These are phyloP conservation scores for Phanerotoma sp. DNA, from an alignment of 2,888 invertebrate genomes.

Conservation along the genomic window DNA sequence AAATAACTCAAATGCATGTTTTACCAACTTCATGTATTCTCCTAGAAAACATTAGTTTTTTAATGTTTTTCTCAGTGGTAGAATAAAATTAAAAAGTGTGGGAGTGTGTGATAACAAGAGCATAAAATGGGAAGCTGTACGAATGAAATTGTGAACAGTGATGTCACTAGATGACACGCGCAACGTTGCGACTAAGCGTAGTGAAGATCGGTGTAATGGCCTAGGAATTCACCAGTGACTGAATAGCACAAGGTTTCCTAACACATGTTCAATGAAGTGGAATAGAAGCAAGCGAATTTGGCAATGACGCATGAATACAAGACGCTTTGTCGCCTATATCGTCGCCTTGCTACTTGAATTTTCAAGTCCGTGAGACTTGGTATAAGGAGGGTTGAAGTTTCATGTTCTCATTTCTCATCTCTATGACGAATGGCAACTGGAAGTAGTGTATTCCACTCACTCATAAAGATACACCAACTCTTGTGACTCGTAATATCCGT, in stretches of 20 bases:
- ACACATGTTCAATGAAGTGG: conserved; percentile 9
- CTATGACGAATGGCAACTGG: conserved; percentile 12
- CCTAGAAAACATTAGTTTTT: background rate
- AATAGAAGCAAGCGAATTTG: conserved; percentile 17
- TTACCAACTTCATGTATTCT: too few relatives aligned
- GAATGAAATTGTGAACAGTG: conserved; percentile 35
- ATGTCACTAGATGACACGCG: conserved; percentile 44
- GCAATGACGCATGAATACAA: conserved; percentile 26
- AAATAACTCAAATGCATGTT: background rate
- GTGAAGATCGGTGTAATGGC: conserved; percentile 32
- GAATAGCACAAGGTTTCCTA: conserved; percentile 7
- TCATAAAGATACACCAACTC: conserved; percentile 13
- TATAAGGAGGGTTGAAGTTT: background rate
- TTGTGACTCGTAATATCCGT: conserved; percentile 12
- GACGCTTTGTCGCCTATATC: conserved; percentile 6
- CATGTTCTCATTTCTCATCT: conserved; percentile 8
- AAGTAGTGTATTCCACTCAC: conserved; percentile 6
- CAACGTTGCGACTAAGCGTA: conserved; percentile 28
- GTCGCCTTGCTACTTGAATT: background rate
- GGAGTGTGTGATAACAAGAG: background rate
- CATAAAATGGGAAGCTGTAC: background rate
- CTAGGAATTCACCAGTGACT: conserved; percentile 16
- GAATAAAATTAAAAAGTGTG: background rate
- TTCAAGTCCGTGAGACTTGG: background rate
- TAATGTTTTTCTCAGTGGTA: background rate